These are phyloP conservation scores for Tadarida brasiliensis DNA, from an alignment of 2,797 vertebrate species.

Conservation along the genomic window DNA sequence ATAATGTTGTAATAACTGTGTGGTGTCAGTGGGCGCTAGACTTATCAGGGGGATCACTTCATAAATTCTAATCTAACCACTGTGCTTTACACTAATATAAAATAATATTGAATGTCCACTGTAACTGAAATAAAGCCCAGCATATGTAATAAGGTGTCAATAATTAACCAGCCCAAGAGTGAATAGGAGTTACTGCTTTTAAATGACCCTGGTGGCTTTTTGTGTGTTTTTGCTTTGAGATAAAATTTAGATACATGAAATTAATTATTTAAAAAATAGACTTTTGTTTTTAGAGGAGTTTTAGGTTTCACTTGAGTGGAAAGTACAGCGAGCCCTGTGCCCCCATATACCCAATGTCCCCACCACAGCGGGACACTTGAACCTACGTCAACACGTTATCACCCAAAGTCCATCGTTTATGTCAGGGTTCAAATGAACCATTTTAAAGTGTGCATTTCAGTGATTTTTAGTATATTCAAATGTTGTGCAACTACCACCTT, in stretches of 20 bases:
- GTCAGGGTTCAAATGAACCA: neutral
- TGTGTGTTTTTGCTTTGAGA: neutral
- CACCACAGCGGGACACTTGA: accelerated
- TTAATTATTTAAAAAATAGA: neutral
- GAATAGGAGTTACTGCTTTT: neutral
- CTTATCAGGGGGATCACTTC: neutral
- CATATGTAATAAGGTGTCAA: neutral
- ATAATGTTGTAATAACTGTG: neutral
- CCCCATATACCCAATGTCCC: accelerated
- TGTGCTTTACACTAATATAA: neutral
- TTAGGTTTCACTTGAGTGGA: neutral
- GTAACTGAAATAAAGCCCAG: neutral
- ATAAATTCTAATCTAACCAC: neutral
- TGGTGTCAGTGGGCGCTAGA: neutral
- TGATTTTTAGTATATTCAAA: neutral
- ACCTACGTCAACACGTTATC: accelerated
- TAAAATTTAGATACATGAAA: neutral
- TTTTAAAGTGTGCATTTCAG: neutral
- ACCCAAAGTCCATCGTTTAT: neutral
- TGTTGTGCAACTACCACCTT: neutral
- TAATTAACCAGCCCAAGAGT: neutral
- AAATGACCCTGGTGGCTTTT: neutral
- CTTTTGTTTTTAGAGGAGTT: neutral
- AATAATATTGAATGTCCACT: neutral
- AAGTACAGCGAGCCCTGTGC: neutral